Conservation (phyloP, 2,888 invertebrate species). For the Desoria tigrina region DNA sequence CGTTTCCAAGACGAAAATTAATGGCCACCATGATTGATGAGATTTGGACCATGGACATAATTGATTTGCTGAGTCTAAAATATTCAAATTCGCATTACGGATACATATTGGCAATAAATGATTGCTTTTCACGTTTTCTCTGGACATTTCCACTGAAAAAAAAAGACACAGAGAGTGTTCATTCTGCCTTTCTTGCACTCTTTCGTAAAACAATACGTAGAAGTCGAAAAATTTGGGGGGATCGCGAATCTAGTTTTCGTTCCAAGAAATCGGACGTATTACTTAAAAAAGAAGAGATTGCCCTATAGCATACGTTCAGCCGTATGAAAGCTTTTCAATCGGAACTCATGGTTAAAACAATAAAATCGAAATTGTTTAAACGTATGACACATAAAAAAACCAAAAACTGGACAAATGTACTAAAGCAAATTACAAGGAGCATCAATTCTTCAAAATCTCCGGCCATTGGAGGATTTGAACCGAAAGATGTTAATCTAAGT, state of each 20-base stretch:
- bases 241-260: conserved; percentile 4
- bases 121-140: conserved; percentile 1
- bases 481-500: conserved; percentile 5
- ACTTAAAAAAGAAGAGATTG: not conserved
- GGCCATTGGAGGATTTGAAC: not conserved
- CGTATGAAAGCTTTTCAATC: not conserved
- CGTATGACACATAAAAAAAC: not conserved
- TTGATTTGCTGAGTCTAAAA: conserved; percentile 7
- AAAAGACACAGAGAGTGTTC: conserved; percentile 3
- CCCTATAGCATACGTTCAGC: conserved; percentile 9
- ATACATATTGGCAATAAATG: conserved; percentile 9
- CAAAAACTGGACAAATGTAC: not conserved
- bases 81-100: not conserved
- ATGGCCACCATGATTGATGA: conserved; percentile 11
- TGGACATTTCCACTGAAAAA: conserved; percentile 1
- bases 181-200: conserved; percentile 1
- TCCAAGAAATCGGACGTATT: not conserved
- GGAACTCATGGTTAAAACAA: conserved; percentile 7
- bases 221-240: conserved; percentile 6
- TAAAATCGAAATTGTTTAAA: no score
- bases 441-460: conserved; percentile 9
- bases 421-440: not conserved
- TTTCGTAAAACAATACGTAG: conserved; percentile 22
- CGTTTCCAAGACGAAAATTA: conserved; percentile 1
- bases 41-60: conserved; percentile 12